Conservation (phyloP, 2,113 vertebrate genomes). For the Protobothrops flavoviridis region DNA sequence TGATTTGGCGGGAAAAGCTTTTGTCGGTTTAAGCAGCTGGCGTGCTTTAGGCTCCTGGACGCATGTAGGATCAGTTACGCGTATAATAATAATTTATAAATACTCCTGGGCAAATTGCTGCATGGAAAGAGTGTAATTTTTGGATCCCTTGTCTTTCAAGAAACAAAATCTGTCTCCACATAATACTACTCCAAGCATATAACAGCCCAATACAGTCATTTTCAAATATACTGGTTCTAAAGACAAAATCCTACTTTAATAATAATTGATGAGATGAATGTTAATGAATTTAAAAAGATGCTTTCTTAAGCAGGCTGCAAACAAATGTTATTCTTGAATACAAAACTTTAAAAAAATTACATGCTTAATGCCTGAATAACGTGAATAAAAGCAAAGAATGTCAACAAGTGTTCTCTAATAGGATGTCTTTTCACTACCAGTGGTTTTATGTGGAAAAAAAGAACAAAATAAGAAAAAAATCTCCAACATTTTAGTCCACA, state of each 20-base stretch:
- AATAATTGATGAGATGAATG: neutral
- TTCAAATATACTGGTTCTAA: neutral
- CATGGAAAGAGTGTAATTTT: neutral
- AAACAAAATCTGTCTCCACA: neutral
- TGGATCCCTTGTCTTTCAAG: neutral
- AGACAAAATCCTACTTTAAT: neutral
- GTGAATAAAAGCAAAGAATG: neutral
- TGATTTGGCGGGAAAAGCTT: neutral
- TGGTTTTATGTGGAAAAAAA: neutral
- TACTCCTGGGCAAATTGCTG: neutral
- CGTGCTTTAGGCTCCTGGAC: neutral
- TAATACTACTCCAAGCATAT: neutral
- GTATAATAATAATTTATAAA: neutral
- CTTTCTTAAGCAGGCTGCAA: neutral
- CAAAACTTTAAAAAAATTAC: neutral
- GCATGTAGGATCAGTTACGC: neutral
- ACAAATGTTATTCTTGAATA: neutral
- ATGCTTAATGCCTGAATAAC: neutral
- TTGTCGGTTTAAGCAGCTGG: neutral
- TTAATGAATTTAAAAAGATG: neutral
- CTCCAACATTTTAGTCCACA: neutral
- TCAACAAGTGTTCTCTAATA: neutral
- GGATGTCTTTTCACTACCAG: neutral
- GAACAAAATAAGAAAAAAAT: neutral
- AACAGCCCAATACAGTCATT: neutral